phyloP scores from a whole-genome alignment of 2,113 vertebrate genomes.

The Suricata suricatta region DNA sequence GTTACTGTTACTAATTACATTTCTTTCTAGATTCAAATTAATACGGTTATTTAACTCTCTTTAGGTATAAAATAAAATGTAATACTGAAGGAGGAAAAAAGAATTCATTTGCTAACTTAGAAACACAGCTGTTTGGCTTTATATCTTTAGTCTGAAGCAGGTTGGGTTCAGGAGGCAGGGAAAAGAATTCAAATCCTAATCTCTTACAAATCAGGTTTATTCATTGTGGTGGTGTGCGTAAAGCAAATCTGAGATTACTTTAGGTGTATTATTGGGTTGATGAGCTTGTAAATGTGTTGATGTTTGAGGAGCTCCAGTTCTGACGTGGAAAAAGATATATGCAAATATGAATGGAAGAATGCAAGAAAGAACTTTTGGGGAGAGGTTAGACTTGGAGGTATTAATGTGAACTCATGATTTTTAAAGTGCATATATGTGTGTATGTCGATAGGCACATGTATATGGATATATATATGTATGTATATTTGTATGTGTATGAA shows the following conservation, averaged over 20 bases:
- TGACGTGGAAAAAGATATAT: neutral
- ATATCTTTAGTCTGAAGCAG: conserved; percentile 14
- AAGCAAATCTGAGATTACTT: conserved; percentile 30
- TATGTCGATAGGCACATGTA: neutral
- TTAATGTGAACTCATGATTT: neutral
- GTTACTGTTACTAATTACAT: neutral
- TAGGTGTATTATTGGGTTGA: neutral
- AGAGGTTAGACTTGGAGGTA: neutral
- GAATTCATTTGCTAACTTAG: neutral
- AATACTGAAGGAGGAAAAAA: neutral
- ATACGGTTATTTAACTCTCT: conserved; percentile 41
- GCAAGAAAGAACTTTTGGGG: neutral
- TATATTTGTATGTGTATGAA: neutral
- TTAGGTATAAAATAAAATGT: conserved; percentile 36
- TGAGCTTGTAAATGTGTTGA: conserved; percentile 9
- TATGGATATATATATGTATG: neutral
- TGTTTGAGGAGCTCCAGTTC: neutral
- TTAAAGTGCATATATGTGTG: neutral
- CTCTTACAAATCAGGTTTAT: neutral
- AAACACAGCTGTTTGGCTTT: neutral
- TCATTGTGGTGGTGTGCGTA: neutral
- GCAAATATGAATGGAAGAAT: neutral
- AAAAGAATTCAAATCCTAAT: conserved; percentile 25
- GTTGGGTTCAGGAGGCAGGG: neutral
- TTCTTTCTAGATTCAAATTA: conserved; percentile 43